A percentile compares a stretch with the other conserved stretches of the same genome.
Evolutionary conservation across 1,140 invertebrate genomes (phyloP).

Genomic region (Potamilus streckersoni): DNA sequence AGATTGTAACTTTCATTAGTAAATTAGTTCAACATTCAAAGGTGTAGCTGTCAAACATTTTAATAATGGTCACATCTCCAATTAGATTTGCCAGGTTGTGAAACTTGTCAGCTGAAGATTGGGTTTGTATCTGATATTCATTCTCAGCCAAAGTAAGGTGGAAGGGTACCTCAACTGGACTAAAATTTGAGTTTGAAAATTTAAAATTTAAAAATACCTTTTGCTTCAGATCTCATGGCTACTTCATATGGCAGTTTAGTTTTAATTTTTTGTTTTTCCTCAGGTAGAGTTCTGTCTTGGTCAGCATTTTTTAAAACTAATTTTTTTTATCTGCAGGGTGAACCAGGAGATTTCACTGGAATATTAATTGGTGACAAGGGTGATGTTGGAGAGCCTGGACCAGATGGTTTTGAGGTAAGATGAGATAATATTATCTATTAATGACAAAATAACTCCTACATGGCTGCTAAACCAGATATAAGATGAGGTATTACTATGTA

Average conservation of each 20-base stretch:
- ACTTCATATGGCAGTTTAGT: not conserved
- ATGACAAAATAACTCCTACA: too few relatives aligned
- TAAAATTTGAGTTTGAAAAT: too few relatives aligned
- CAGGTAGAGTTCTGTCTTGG: not conserved
- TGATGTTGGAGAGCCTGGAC: conserved; percentile 36
- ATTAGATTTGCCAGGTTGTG: too few relatives aligned
- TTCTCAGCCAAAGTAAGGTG: too few relatives aligned
- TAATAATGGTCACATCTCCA: too few relatives aligned
- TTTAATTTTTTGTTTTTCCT: not conserved
- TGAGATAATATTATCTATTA: too few relatives aligned
- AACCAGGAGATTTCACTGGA: conserved; percentile 27
- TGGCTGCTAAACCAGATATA: too few relatives aligned
- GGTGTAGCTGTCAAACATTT: not conserved
- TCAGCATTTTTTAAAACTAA: not conserved
- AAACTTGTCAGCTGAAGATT: too few relatives aligned
- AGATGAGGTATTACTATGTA: not conserved
- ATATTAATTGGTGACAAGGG: conserved; percentile 35
- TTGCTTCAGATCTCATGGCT: too few relatives aligned
- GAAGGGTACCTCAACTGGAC: too few relatives aligned
- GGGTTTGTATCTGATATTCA: too few relatives aligned
- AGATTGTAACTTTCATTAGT: not conserved
- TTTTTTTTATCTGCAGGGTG: conserved; percentile 32
- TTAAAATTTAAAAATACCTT: too few relatives aligned
- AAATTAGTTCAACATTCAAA: not conserved
- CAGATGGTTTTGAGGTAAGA: conserved; percentile 39